Base-by-base conservation (phyloP, 2,113 vertebrate genomes). In the Oryzias woworae region DNA sequence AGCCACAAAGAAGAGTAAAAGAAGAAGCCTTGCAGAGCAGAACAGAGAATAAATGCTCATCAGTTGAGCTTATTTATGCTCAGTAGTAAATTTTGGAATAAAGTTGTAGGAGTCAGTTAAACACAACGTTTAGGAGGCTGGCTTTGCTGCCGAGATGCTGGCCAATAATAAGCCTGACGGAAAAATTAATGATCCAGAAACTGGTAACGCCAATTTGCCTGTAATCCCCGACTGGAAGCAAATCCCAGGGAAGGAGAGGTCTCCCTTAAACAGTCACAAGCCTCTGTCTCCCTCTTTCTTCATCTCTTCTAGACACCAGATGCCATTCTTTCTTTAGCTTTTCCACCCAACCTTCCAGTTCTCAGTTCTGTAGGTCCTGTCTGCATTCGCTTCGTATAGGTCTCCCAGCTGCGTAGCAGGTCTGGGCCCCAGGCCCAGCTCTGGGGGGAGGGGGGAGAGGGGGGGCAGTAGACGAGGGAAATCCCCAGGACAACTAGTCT, bases 401-500 rank as follows among this genome's bases (percentile, higher is more conserved):
- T 82, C 77, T 57, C 93, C 95, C 96, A 98, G 96, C 95, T 98
- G 96, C 96, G 28, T 83, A 69, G 84, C 61, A 93, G 92, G 92
- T 94, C 93, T 92, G 92, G 87, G 85, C 78, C 74, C 78, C 91
- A 88, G 90, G 66, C 78, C 64, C 72, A 66, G 79, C 92, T 92
- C 90, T 44, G 67, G 71, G 73, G 78, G 74, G 69, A 73, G 75
- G 75, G 78, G 26, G 26, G 26, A 3, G 26, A 5, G 78, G 75
- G 69, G 75, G 75, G 75, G 80, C 54, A 71, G 72, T 7, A 69
- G 73, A 77, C 65, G 64, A 80, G 77, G 78, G 82, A 93, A 99
- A 99, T 98, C 97, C 96, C 91, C 90, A 91, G 88, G 92, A 95
- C 93, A 94, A 95, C 95, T 96, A 93, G 95, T 98, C 96, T 98